A percentile compares a stretch with the other conserved stretches of the same genome.
Conservation (phyloP, 2,888 invertebrate species). For the Agrotis segetum region DNA sequence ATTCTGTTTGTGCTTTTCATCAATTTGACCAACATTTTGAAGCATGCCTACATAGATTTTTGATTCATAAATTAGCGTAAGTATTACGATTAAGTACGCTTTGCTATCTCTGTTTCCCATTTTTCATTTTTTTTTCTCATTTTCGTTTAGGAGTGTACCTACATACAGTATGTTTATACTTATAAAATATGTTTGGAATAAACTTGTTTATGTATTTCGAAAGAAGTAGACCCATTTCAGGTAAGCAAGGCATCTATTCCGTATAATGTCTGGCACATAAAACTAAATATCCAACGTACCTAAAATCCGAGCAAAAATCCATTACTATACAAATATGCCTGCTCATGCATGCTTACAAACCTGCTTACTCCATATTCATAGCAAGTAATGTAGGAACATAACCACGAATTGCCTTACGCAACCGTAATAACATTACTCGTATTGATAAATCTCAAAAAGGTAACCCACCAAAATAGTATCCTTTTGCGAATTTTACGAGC, state of each 20-base stretch:
- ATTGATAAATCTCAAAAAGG: conserved; percentile 54
- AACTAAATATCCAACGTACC: not conserved
- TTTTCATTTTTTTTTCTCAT: no score
- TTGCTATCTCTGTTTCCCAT: no score
- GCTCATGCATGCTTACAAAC: conserved; percentile 12
- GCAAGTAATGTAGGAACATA: conserved; percentile 30
- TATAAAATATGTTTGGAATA: no score
- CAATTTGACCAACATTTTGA: no score
- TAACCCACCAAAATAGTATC: conserved; percentile 30
- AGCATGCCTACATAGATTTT: no score
- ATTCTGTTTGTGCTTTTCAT: no score
- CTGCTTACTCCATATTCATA: conserved; percentile 12
- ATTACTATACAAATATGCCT: conserved; percentile 9
- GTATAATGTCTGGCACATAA: not conserved
- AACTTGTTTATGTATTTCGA: no score
- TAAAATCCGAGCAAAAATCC: not conserved
- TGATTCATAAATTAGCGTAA: no score
- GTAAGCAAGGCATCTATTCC: no score
- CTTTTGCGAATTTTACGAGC: conserved; percentile 49
- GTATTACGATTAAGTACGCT: no score
- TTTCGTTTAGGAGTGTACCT: no score
- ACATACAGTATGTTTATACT: no score
- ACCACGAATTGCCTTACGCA: conserved; percentile 19
- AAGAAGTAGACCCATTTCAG: not conserved
- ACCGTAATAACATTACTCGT: conserved; percentile 32